Evolutionary conservation across 1,140 invertebrate genomes (phyloP), one percentile per base, ranked within the genome.

Genomic region (Heterodera schachtii): DNA sequence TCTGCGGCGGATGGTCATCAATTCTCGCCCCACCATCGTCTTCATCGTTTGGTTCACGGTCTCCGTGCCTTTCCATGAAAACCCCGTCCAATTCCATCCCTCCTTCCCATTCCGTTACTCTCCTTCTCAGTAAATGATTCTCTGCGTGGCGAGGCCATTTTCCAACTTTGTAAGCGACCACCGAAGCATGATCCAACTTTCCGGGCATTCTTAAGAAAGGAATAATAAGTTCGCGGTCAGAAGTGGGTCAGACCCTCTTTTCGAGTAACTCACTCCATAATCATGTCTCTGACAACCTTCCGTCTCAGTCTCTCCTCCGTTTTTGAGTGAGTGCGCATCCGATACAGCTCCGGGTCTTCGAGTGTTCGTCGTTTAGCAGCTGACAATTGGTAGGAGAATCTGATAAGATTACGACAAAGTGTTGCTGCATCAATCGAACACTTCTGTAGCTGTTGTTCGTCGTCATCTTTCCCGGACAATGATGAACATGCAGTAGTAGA

Each of bases 161-260:
- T 41, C 87, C 88, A 69, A 95, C 93, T 84, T 93, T 93, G 86
- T 94, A 95, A 0, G 95, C 94, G 69, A 95, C 94, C 31, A 95
- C 93, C 9, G 94, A 94, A 31, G 95, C 95, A 90, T 96, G 95
- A 91, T 96, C 95, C 78, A 96, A 90, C 90, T 97, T 96, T n/a
- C 95, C 95, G 2, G 95, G 95, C 81, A 96, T 93, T 88, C 69
- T 79, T 4, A 64, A 13, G 31, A 19, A 19, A 49, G 41, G 31
- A 31, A 31, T 31, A 31, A 31, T 31, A 31, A 31, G 31, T 31
- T 31, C 31, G 31, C 31, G 31, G 31, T 31, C 31, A 31, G 31
- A 31, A 31, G 31, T 31, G 31, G 31, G 31, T 31, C 31, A 31
- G 31, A 1, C 31, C 64, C 43, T 46, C 16, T 11, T 0, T n/a